Conservation (phyloP, 2,113 vertebrate genomes). For the Mastomys natalensis region DNA sequence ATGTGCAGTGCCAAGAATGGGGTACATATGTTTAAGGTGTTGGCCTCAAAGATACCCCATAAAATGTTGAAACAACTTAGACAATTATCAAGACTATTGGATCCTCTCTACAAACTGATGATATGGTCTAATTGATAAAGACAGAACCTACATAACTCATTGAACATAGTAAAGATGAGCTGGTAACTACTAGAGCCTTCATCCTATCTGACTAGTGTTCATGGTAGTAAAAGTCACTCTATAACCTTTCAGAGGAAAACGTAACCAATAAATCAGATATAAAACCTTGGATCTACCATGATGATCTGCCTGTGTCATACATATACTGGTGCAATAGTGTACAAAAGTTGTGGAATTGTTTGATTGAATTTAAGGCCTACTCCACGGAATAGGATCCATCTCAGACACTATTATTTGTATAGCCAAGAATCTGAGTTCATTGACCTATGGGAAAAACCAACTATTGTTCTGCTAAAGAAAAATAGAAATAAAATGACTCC, state of each 20-base stretch:
- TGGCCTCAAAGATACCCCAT: neutral
- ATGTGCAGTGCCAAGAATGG: neutral
- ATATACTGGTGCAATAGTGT: neutral
- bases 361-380: neutral
- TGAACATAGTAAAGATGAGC: neutral
- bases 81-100: neutral
- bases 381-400: no score
- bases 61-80: neutral
- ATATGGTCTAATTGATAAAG: neutral
- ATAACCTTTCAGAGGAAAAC: neutral
- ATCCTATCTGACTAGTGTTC: neutral
- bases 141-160: neutral
- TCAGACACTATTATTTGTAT: neutral
- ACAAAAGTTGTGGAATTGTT: neutral
- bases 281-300: neutral
- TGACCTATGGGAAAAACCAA: neutral
- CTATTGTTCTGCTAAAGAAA: neutral
- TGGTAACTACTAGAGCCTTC: neutral
- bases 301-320: neutral
- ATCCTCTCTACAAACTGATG: neutral
- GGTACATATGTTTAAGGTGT: neutral
- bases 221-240: neutral
- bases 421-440: neutral
- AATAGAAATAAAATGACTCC: neutral
- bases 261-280: neutral